Evolutionary conservation across 1,140 invertebrate genomes (phyloP), one percentile per base, ranked within the genome.

Genomic region (Drosophila kanapiae): DNA sequence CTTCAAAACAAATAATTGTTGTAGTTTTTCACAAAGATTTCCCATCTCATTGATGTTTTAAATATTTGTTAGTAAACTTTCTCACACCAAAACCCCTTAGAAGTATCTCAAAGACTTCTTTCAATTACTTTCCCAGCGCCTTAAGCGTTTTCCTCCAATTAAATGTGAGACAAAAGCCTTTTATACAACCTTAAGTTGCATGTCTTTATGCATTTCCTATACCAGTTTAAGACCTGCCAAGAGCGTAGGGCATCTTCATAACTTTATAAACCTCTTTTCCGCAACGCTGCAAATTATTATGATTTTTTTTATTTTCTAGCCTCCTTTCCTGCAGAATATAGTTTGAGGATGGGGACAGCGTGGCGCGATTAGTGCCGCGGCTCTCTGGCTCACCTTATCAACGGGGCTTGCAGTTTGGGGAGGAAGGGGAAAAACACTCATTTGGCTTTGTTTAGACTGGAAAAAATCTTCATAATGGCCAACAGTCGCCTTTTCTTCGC

Each of bases 401-500:
- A 49, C 56, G 51, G 43, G 51, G 47, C 18, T 62, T 53, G 45
- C 45, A n/a, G 31, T 18, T 53, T 1, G 31, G 42, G 43, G 38
- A n/a, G 49, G 49, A 3, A 8, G 37, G 64, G 75, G 76, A 45
- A 61, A 84, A 77, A 80, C 85, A 85, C 84, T 81, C 84, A 88
- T 85, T 90, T 90, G 81, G 85, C 77, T 85, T 80, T 85, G 86
- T 82, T 90, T 90, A 85, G 85, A 90, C 81, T 88, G 81, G 63
- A 86, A 90, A 86, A 87, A 88, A 85, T 88, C 85, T 88, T 90
- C 81, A 88, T 88, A 88, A 88, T 88, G 85, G 81, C 85, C 82
- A 88, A 69, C 85, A 84, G 59, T 51, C 69, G 77, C 53, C 84
- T 70, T 70, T 70, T 64, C 80, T 79, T 77, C 58, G 78, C 51